Conservation (phyloP, 2,113 vertebrate species). For the Hoplias malabaricus region DNA sequence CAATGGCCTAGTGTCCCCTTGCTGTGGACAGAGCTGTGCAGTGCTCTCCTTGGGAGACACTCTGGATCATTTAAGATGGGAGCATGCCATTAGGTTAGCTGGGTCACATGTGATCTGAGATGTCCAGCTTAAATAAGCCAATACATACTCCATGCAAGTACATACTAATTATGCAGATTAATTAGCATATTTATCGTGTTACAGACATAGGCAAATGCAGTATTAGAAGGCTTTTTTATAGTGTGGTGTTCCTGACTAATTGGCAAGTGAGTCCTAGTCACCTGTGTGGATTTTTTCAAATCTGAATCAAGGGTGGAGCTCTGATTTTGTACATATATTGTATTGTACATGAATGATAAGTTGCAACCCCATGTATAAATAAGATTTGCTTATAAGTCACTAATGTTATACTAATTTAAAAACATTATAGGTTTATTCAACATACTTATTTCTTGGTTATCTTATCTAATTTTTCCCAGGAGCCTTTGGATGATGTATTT, state of each 20-base stretch:
- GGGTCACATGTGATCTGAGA: constrained; percentile 13
- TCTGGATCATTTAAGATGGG: constrained; percentile 14
- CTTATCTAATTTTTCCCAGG: constrained; percentile 65
- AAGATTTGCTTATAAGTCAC: no score
- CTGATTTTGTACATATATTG: no score
- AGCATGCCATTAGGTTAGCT: neutral
- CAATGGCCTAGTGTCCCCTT: constrained; percentile 42
- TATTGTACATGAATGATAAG: no score
- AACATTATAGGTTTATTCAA: neutral
- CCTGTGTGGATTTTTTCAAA: no score
- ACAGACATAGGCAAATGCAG: no score
- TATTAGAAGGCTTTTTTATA: no score
- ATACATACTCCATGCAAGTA: constrained; percentile 36
- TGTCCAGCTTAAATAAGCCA: constrained; percentile 5
- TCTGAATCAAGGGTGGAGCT: no score
- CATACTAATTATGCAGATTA: constrained; percentile 15
- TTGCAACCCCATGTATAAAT: no score
- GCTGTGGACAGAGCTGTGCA: constrained; percentile 23
- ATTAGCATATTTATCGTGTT: no score
- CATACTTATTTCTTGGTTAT: neutral
- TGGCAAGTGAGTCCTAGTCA: no score
- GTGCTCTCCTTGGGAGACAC: constrained; percentile 16
- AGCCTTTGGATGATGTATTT: constrained; percentile 88
- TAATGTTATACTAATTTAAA: no score
- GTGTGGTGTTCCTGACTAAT: no score